Conservation (phyloP, 2,888 invertebrate genomes). For the Phengaris arion region DNA sequence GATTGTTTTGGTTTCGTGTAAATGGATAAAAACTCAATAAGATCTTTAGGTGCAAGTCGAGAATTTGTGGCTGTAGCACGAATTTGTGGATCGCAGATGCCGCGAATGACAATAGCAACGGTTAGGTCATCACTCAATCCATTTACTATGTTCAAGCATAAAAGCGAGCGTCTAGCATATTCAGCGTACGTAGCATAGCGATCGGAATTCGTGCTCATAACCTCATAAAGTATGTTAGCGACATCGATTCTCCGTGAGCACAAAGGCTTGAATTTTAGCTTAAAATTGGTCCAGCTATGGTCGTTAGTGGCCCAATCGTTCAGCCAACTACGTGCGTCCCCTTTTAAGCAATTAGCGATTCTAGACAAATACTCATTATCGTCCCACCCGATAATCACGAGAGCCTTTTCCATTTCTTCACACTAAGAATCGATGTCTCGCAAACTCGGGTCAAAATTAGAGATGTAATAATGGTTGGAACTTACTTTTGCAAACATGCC, state of each 20-base stretch:
- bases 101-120: constrained; percentile 15
- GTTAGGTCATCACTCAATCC: constrained; percentile 17
- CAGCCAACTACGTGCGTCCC: too few relatives aligned
- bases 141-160: constrained; percentile 23
- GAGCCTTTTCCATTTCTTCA: constrained; percentile 33
- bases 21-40: not conserved
- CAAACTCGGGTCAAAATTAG: constrained; percentile 35
- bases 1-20: constrained; percentile 3
- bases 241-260: too few relatives aligned
- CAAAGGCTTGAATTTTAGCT: too few relatives aligned
- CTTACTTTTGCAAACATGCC: constrained; percentile 3
- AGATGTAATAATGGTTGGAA: constrained; percentile 34
- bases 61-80: constrained; percentile 15
- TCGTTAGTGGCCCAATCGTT: constrained; percentile 25
- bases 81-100: constrained; percentile 13
- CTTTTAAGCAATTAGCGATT: too few relatives aligned
- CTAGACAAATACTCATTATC: too few relatives aligned
- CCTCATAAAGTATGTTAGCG: too few relatives aligned
- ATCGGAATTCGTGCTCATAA: constrained; percentile 35
- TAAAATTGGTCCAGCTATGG: too few relatives aligned
- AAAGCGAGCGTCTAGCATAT: constrained; percentile 33
- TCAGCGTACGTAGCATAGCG: constrained; percentile 37
- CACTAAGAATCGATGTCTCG: constrained; percentile 35
- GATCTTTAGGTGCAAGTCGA: not conserved
- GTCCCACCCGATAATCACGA: constrained; percentile 12